Evolutionary conservation across 1,140 invertebrate species (phyloP), one percentile per base, ranked within the genome.

Genomic region (Protaetia brevitarsis): DNA sequence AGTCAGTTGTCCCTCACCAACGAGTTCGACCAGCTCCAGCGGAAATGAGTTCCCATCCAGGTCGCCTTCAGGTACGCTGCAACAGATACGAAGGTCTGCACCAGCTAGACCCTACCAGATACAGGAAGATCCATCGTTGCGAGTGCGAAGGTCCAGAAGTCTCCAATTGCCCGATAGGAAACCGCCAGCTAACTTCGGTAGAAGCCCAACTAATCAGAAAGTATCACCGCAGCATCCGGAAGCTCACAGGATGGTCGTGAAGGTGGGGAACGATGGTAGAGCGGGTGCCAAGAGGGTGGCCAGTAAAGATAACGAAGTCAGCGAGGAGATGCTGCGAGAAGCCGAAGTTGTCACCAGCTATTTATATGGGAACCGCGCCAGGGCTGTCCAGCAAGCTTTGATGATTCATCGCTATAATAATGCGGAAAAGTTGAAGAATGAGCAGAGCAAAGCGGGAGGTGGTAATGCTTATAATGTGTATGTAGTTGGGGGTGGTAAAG

Each of bases 81-180:
- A 79, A 5, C 78, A 67, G 76, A 73, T 64, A 72, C 74, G 6
- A 73, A 78, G 60, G 77, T 76, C 61, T 2, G 61, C 59, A 16
- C 69, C 75, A 30, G 68, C 77, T 0, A 72, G 68, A 10, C 66
- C 64, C 16, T 66, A 71, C 45, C 41, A 66, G 59, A 31, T 66
- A 5, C 68, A 70, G 63, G 71, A 78, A 3, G 82, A 83, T 66
- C 75, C 80, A 10, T 68, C 79, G 28, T 74, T 81, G 36, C 71
- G 80, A 45, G 82, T 85, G n/a, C 69, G 83, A 68, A 73, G 83
- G 13, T 85, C 84, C 0, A 74, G 82, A 16, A 84, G 83, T 71
- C 76, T 86, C 29, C 84, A 85, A 69, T 73, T 85, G 11, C 84
- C 84, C 0, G 84, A 85, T 68, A 81, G 81, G 66, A 81, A 79